Base-by-base conservation (phyloP, 2,797 vertebrate species). In the Chromis chromis region DNA sequence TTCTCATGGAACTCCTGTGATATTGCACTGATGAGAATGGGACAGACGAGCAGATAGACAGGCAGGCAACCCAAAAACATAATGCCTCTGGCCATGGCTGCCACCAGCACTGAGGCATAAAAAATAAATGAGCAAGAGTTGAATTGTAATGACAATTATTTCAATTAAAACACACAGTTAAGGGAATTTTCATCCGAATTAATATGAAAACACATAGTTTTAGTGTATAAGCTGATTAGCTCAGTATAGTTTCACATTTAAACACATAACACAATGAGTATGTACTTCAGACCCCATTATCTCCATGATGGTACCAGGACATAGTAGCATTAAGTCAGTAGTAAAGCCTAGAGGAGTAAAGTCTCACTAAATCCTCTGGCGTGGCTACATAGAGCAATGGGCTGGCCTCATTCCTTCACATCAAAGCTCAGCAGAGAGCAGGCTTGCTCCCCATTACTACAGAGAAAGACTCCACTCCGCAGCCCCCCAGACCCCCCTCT, bases 341-440 rank as follows among this genome's bases (percentile, higher is more conserved):
- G 63, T 69, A 65, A 69, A 64, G 67, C 65, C 50, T 69, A 44
- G 65, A 76, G 63, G 63, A 65, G 69, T 54, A 85, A 87, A 82
- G 58, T 72, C 76, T 74, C 40, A 60, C 48, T 75, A 83, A 92
- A 81, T 76, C 80, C 71, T 57, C 40, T 70, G 63, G 70, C 64
- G 71, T 65, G 71, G 68, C 86, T 79, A 69, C 76, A 78, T 36
- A 31, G 64, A 79, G 58, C 63, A 71, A 19, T 46, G 60, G 65
- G 68, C 57, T 84, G 77, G 79, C 81, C 87, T 88, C 79, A 84
- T 91, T 90, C 79, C 81, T 86, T 87, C 82, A 92, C 78, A 87
- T 92, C 90, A 92, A 92, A 74, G 72, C 75, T 83, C 67, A 82
- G 78, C 11, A 55, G 65, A 79, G 65, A 82, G 70, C 44, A 73